Evolutionary conservation across 2,113 vertebrate species (phyloP), one percentile per base, ranked within the genome.

Genomic region (Aramus guarauna): DNA sequence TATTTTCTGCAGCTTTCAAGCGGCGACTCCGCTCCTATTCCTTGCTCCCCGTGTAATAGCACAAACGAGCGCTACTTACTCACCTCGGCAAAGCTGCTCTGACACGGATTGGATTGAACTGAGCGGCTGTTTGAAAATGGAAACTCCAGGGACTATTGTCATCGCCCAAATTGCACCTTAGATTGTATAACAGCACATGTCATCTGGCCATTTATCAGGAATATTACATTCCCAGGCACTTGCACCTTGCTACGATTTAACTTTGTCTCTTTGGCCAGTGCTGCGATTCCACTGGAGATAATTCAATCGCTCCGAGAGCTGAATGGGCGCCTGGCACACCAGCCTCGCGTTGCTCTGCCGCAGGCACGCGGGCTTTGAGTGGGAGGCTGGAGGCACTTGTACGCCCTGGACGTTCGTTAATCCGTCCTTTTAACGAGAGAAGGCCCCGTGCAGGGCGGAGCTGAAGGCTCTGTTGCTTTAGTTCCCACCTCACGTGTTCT

Each of bases 121-220:
- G 88, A 97, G 92, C 20, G 52, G 66, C 95, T 97, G 85, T 96
- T 96, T 74, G 96, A 97, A 97, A 97, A 97, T 97, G 97, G 98
- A 97, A 98, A 95, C 97, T 97, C 97, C 94, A 73, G 96, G 94
- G 97, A 98, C 96, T 97, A 96, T 98, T 97, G 97, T 98, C 97
- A 97, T 97, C 92, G 92, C 69, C 90, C 95, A 97, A 97, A 98
- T 97, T 97, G 91, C 96, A 97, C 95, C 95, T 96, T 97, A 87
- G 95, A 97, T 96, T 92, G 74, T 98, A 27, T 97, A 97, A 96
- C 96, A 96, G 88, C 95, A 90, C 94, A 88, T 95, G 96, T 92
- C 92, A 96, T 68, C 94, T 85, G 96, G 73, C 96, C 97, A 89
- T 98, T 98, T 98, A 94, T 97, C 97, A 97, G 97, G 96, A 97